Percentiles rank a stretch among this genome's conserved stretches.
phyloP scores from a whole-genome alignment of 2,797 vertebrate species.

The Neosalanx taihuensis region DNA sequence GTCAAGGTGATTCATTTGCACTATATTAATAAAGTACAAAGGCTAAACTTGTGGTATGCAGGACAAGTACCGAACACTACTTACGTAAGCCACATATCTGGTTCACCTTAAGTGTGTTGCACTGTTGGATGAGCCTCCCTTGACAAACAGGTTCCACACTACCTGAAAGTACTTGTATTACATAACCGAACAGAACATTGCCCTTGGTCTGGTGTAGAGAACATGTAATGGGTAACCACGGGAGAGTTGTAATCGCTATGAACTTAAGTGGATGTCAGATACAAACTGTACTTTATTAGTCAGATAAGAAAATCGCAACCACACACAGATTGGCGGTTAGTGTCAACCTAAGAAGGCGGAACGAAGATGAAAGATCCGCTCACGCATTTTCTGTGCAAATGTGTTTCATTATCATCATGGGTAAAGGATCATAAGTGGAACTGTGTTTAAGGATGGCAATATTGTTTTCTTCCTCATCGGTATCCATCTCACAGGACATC shows the following conservation, averaged over 20 bases:
- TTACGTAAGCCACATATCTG: neutral
- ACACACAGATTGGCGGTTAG: neutral
- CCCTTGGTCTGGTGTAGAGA: neutral
- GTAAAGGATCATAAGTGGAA: neutral
- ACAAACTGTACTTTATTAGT: neutral
- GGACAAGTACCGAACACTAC: no score
- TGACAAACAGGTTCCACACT: conserved; percentile 25
- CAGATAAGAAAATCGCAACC: neutral
- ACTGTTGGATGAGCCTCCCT: neutral
- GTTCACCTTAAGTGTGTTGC: neutral
- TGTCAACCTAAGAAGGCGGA: no score
- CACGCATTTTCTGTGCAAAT: neutral
- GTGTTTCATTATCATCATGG: conserved; percentile 1
- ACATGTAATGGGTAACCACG: neutral
- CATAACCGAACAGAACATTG: neutral
- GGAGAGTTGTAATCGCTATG: neutral
- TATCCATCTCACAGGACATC: neutral
- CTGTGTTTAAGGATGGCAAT: neutral
- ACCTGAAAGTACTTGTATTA: neutral
- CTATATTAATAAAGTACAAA: no score
- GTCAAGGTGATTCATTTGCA: no score
- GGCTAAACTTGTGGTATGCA: no score
- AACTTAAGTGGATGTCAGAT: neutral
- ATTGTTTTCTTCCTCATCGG: neutral
- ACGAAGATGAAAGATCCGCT: neutral